Conservation (phyloP, 2,888 invertebrate genomes). For the Eupithecia subfuscata region DNA sequence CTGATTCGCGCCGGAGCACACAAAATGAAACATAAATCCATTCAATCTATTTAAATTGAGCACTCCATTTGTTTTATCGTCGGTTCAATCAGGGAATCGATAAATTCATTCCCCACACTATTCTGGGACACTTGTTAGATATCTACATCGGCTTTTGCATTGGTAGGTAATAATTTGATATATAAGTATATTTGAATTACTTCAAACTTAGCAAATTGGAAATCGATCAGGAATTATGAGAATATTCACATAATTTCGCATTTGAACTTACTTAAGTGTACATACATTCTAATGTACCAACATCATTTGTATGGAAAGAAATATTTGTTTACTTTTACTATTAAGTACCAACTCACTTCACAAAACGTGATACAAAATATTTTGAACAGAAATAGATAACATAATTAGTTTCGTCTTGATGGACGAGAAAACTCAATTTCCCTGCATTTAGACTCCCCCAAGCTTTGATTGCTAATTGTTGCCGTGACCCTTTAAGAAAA, state of each 20-base stretch:
- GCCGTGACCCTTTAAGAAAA: slow-evolving; percentile 34
- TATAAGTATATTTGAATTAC: no score
- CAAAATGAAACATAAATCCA: slow-evolving; percentile 79
- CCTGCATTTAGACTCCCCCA: slow-evolving; percentile 41
- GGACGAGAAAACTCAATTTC: slow-evolving; percentile 44
- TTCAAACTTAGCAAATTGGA: neutral
- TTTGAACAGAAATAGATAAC: slow-evolving; percentile 33
- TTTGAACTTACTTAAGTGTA: neutral
- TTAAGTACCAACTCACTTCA: neutral
- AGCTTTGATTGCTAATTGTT: slow-evolving; percentile 46
- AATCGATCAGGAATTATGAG: neutral
- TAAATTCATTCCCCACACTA: slow-evolving; percentile 62
- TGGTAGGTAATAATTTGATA: neutral
- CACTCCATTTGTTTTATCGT: slow-evolving; percentile 80
- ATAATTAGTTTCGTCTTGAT: slow-evolving; percentile 40
- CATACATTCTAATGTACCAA: no score
- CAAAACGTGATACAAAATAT: neutral
- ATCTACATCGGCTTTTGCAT: slow-evolving; percentile 26
- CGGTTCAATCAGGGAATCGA: slow-evolving; percentile 72
- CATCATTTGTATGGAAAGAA: no score
- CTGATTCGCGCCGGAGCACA: slow-evolving; percentile 64
- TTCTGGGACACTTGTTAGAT: slow-evolving; percentile 45
- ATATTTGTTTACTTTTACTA: no score
- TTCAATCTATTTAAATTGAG: slow-evolving; percentile 81
- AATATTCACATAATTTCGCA: neutral